Base-by-base conservation (phyloP, 1,140 invertebrate species). In the Holotrichia oblita region DNA sequence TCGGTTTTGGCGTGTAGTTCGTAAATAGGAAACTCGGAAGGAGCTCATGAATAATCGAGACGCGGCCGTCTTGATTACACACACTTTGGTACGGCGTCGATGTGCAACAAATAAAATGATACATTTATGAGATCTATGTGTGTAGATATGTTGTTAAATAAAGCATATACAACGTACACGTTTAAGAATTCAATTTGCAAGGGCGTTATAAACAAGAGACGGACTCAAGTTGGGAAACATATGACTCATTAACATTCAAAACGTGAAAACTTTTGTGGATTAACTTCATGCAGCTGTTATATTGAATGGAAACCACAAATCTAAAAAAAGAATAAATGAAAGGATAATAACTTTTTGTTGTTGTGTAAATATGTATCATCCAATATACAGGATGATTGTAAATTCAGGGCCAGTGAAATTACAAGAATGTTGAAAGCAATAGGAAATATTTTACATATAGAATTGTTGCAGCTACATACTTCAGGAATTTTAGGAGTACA, bases 51-150 rank as follows among this genome's bases (percentile, higher is more conserved):
- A 55, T 55, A 55, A 55, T 55, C 48, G 48, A 55, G 14, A 17
- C 12, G 48, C 48, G 48, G 48, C 14, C 48, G 48, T 55, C 48
- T 55, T 55, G 48, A 55, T 55, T 55, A 55, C 48, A 55, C 27
- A 34, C 27, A 55, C 6, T 14, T 55, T 17, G 48, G 48, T 17
- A 17, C 48, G 4, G 17, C 48, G 48, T 55, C 48, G 48, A 55
- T 17, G 48, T 55, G 48, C 48, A 55, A 55, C 48, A 55, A 55
- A 55, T 55, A 55, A 55, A 55, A 55, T 55, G 48, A 55, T 55
- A 17, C 48, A 55, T 55, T 55, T 55, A 55, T 55, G 48, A 55
- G 3, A 55, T 17, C 14, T 55, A 55, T 2, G 48, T 17, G 17
- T n/a, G 48, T 4, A 34, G 27, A 34, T 34, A 34, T 34, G 27